Evolutionary conservation across 2,888 invertebrate species (phyloP).

Genomic region (Caenorhabditis imperialis): DNA sequence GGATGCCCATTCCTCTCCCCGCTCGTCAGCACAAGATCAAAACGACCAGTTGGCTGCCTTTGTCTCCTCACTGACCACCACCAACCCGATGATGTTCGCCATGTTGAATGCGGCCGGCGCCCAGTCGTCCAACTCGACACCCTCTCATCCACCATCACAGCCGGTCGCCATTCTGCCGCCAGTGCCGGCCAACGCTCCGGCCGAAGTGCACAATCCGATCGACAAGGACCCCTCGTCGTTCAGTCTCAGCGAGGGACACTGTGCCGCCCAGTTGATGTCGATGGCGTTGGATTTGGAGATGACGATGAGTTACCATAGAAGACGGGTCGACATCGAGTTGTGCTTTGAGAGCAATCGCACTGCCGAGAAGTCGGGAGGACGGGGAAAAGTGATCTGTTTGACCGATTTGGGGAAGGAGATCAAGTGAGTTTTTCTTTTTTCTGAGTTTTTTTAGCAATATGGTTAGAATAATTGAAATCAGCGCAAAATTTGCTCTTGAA

Average conservation of each 20-base stretch:
- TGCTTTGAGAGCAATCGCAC: conserved; percentile 72
- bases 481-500: no score
- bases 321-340: conserved; percentile 68
- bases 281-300: conserved; percentile 73
- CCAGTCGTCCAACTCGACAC: background rate
- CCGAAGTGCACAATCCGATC: conserved; percentile 22
- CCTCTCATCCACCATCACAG: background rate
- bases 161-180: background rate
- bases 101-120: conserved; percentile 38
- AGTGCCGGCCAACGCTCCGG: background rate
- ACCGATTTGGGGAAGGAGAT: conserved; percentile 66
- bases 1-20: conserved; percentile 6
- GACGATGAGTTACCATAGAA: conserved; percentile 68
- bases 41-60: conserved; percentile 58
- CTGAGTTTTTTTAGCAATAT: background rate
- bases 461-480: background rate
- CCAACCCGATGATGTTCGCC: conserved; percentile 54
- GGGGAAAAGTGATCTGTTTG: conserved; percentile 66
- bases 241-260: conserved; percentile 62
- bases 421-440: conserved; percentile 43
- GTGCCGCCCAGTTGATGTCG: conserved; percentile 66
- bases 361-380: conserved; percentile 68
- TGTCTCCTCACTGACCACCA: conserved; percentile 20
- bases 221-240: conserved; percentile 54
- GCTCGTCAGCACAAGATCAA: conserved; percentile 22